A percentile compares a stretch with the other conserved stretches of the same genome.
Evolutionary conservation across 2,888 invertebrate genomes (phyloP).

Genomic region (Caenorhabditis sp.): DNA sequence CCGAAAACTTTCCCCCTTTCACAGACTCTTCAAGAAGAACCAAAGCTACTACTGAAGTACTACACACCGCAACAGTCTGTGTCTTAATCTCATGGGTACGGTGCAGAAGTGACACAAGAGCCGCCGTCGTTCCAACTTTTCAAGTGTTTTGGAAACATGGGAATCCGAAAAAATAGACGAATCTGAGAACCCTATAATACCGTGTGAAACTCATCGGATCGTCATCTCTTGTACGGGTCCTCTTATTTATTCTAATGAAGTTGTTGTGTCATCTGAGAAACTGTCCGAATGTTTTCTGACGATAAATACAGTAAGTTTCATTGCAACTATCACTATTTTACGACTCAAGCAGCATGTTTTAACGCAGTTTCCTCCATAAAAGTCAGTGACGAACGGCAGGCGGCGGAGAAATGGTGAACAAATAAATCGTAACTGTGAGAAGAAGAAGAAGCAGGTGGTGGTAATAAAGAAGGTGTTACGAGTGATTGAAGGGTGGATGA

Average conservation of each 20-base stretch:
- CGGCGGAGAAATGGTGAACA: background rate
- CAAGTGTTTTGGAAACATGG: constrained; percentile 29
- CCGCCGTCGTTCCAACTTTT: constrained; percentile 36
- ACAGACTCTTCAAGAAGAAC: background rate
- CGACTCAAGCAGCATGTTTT: background rate
- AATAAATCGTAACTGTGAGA: constrained; percentile 13
- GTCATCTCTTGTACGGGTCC: constrained; percentile 22
- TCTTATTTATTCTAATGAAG: constrained; percentile 19
- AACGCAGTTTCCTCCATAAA: background rate
- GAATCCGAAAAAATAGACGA: background rate
- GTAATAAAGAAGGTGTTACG: constrained; percentile 39
- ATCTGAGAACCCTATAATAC: too few species aligned
- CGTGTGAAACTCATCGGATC: background rate
- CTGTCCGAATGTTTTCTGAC: too few species aligned
- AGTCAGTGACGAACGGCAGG: constrained; percentile 1
- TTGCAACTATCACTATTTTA: background rate
- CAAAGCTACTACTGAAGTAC: constrained; percentile 12
- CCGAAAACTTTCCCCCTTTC: too few species aligned
- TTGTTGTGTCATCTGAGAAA: constrained; percentile 13
- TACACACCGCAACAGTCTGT: background rate
- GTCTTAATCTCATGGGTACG: background rate
- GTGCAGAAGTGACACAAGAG: background rate
- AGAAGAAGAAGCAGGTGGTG: constrained; percentile 19
- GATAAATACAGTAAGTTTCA: background rate
- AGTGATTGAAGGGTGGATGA: constrained; percentile 3